These are phyloP conservation scores for Toxonevra muliebris DNA, from an alignment of 2,888 invertebrate genomes.

Conservation along the genomic window DNA sequence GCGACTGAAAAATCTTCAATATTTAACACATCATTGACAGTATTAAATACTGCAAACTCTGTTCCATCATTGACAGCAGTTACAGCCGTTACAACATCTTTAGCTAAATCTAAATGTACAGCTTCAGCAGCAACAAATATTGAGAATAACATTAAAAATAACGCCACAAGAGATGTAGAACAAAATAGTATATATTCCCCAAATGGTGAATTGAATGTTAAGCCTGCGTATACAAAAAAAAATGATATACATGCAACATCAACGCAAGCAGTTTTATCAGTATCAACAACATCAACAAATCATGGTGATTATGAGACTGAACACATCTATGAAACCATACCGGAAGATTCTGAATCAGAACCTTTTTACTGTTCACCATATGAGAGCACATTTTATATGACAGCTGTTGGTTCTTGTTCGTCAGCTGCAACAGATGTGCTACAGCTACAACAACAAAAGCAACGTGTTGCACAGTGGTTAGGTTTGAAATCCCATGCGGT, in stretches of 20 bases:
- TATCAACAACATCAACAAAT: background rate
- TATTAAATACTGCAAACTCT: slow-evolving; percentile 5
- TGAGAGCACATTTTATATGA: slow-evolving; percentile 62
- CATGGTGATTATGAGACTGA: slow-evolving; percentile 68
- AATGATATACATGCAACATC: slow-evolving; percentile 50
- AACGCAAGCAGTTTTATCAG: background rate
- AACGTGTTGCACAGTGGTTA: slow-evolving; percentile 60
- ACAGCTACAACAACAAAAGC: slow-evolving; percentile 54
- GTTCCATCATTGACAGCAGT: slow-evolving; percentile 2
- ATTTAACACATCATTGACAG: too few species aligned
- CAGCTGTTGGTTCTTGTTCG: slow-evolving; percentile 47
- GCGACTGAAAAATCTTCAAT: too few species aligned
- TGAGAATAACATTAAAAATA: background rate
- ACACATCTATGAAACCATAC: slow-evolving; percentile 75
- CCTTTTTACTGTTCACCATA: slow-evolving; percentile 74
- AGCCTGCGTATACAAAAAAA: slow-evolving; percentile 71
- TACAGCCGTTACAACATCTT: background rate
- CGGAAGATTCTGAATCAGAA: slow-evolving; percentile 70
- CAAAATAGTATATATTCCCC: slow-evolving; percentile 49
- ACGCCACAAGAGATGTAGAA: too few species aligned
- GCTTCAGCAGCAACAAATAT: background rate
- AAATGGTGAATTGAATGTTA: slow-evolving; percentile 68
- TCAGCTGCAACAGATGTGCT: slow-evolving; percentile 39
- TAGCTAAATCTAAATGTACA: background rate
- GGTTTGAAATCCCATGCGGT: slow-evolving; percentile 47